Evolutionary conservation across 2,888 invertebrate species (phyloP).

Genomic region (Metalampra italica): DNA sequence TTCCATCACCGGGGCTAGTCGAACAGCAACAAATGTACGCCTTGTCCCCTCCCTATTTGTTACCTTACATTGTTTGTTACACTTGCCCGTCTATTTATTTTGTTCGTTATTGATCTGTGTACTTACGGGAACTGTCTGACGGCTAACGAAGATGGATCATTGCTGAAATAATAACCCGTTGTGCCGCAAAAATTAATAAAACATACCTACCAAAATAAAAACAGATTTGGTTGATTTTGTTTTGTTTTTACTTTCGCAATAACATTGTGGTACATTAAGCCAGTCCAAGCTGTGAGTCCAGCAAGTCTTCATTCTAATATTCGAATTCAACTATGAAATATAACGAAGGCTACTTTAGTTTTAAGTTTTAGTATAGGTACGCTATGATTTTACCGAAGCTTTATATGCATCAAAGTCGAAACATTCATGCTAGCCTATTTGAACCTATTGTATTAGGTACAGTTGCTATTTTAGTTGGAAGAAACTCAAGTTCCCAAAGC

Average conservation of each 20-base stretch:
- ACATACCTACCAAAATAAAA: too few species aligned
- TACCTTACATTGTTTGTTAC: conserved; percentile 41
- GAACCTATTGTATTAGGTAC: too few species aligned
- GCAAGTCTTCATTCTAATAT: background rate
- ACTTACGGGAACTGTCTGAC: background rate
- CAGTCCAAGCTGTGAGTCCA: too few species aligned
- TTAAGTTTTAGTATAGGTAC: background rate
- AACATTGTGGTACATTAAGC: too few species aligned
- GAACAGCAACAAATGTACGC: conserved; percentile 42
- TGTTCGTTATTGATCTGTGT: conserved; percentile 49
- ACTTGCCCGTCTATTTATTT: conserved; percentile 45
- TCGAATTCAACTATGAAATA: background rate
- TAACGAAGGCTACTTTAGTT: background rate
- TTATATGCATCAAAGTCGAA: background rate
- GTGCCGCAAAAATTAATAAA: too few species aligned
- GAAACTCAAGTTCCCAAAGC: conserved; percentile 25
- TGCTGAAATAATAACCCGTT: background rate
- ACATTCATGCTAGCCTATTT: background rate
- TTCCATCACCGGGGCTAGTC: conserved; percentile 16
- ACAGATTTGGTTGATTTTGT: too few species aligned
- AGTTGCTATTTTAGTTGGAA: too few species aligned
- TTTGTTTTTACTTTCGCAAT: too few species aligned
- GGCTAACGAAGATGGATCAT: background rate
- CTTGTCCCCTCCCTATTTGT: conserved; percentile 33
- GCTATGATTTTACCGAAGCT: background rate